Base-by-base conservation (phyloP, 1,140 invertebrate genomes). In the Papilio glaucus region DNA sequence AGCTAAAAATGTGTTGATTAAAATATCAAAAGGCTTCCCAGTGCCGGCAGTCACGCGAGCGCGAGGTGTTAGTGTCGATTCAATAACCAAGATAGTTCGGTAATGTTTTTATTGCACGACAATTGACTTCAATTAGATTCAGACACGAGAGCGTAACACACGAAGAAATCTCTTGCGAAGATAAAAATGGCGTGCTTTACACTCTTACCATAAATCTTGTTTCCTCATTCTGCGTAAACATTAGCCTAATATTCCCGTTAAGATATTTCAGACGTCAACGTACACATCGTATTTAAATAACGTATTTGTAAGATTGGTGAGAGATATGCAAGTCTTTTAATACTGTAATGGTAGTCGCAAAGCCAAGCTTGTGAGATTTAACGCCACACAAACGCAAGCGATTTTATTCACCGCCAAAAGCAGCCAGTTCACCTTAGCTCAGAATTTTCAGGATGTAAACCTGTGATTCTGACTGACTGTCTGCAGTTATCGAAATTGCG, bases 41-140 rank as follows among this genome's bases (percentile, higher is more conserved):
- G 75, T 83, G 74, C 72, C 69, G 70, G 26, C 42, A 85, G 85
- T 88, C 86, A 88, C 86, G 86, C 85, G 74, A 85, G 74, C 74
- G 71, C 76, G 62, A 76, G 62, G 65, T 72, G 72, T 75, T 74
- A 29, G 63, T 76, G 73, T 60, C 76, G 77, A 75, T 78, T 73
- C 78, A 76, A 77, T 82, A 77, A 81, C 72, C 74, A 74, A 80
- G 74, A 78, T 76, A 73, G 79, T 84, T 84, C 82, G 76, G 75
- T 79, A 82, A 84, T 83, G 74, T 85, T 86, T 79, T 80, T 80
- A 85, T 84, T 81, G 77, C 78, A 73, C 73, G 71, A 72, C 77
- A 84, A 83, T 81, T 81, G 75, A 73, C 71, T 61, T 72, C 80
- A 78, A 86, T 85, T 84, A 73, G 78, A 76, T 77, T 73, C 76